A percentile compares a stretch with the other conserved stretches of the same genome.
Evolutionary conservation across 2,797 vertebrate species (phyloP).

Genomic region (Steatocranus sp.): DNA sequence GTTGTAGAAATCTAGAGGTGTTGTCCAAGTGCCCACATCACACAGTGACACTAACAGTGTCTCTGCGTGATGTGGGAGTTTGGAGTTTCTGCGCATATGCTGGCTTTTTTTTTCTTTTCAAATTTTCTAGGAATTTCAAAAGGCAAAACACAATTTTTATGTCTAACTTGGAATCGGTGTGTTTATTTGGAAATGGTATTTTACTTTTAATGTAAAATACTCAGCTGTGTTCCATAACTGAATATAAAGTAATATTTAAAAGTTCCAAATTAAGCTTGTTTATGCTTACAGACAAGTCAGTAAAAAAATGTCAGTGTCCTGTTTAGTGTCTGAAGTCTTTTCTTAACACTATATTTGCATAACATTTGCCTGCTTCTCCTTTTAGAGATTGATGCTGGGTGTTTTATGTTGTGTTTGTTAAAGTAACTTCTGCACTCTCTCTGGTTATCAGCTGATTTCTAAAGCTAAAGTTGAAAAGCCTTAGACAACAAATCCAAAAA

Average conservation of each 20-base stretch:
- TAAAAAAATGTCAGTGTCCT: background rate
- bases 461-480: background rate
- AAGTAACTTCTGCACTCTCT: background rate
- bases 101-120: background rate
- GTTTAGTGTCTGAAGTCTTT: background rate
- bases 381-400: background rate
- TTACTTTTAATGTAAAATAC: background rate
- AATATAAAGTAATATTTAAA: background rate
- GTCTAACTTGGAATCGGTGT: background rate
- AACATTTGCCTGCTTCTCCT: background rate
- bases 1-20: slow-evolving; percentile 16
- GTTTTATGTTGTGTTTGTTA: background rate
- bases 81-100: background rate
- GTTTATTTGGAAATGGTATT: background rate
- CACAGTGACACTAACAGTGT: slow-evolving; percentile 27
- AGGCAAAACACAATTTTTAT: background rate
- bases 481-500: no score
- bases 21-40: slow-evolving; percentile 11
- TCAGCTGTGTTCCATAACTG: background rate
- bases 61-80: background rate
- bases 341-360: background rate
- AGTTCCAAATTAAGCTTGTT: background rate
- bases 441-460: background rate
- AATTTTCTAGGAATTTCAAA: background rate
- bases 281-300: background rate